Base-by-base conservation (phyloP, 2,113 vertebrate species). In the Petroica traversi region DNA sequence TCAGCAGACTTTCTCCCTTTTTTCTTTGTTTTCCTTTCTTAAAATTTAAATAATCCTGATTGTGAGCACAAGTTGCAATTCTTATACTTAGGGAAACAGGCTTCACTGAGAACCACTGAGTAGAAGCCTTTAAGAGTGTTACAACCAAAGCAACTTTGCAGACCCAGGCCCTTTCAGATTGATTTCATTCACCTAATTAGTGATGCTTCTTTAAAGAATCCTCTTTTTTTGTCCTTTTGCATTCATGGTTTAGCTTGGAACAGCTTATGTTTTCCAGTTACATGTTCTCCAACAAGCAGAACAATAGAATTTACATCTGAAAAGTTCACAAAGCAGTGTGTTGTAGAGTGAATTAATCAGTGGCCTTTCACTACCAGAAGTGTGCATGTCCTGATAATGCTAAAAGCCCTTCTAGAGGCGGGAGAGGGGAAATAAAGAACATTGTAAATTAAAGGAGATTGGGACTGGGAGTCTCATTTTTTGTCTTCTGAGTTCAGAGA, bases 231-330 rank as follows among this genome's bases (percentile, higher is more conserved):
- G 78, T 89, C 33, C 43, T 93, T 88, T 88, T 89, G 46, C 73
- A 78, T 93, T 92, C 86, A 77, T 85, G 88, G 69, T 95, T 97
- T 94, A 88, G 46, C 69, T 75, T 91, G 69, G 76, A 96, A 91
- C 78, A 94, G 76, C 92, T 93, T 92, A 45, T 94, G 85, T 96
- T 97, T 97, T 97, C 82, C 82, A 96, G 91, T 84, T 96, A 85
- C 94, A 90, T 95, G 96, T 96, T 94, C 82, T 94, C 69, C 91
- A 97, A 90, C 91, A 97, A 93, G 73, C 51, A 5, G 87, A 94
- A 96, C 96, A 95, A 91, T 81, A 92, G 82, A 95, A 96, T 97
- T 96, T 97, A 93, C 95, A 97, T 96, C 89, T 96, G 93, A 97
- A 97, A 97, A 95, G 95, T 96, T 96, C 95, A 93, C 73, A 96